Evolutionary conservation across 1,140 invertebrate species (phyloP), one percentile per base, ranked within the genome.

Genomic region (Antheraea mylitta): DNA sequence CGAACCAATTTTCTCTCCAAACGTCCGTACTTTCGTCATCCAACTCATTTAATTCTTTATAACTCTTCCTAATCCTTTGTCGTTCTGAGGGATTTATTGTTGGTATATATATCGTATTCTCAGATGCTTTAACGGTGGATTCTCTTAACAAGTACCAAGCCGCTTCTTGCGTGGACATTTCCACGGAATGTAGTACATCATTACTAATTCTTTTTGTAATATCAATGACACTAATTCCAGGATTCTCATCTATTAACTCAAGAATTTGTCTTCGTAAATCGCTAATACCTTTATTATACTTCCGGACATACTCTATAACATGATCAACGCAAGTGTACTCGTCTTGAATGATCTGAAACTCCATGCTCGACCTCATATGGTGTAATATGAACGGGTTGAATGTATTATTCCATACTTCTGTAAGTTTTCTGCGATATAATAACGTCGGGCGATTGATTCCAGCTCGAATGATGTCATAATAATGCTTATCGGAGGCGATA

Each of bases 141-240:
- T 69, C 64, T 65, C 68, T 61, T 65, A 78, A 72, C 62, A 78
- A 69, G 72, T 78, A 78, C 76, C 69, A 78, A 66, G 76, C 73
- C 58, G 76, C 73, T 69, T 78, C 76, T 70, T 78, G 73, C 30
- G 16, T 19, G 0, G 66, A 1, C 68, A 76, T 76, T 68, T 78
- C 76, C 67, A 73, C 45, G 65, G 60, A 59, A 6, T 73, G 38
- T 45, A 75, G 64, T 30, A 76, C 66, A 18, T 76, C 71, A 64
- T 71, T 64, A 65, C 69, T 72, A 42, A 75, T 68, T 66, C 73
- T 75, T 45, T 65, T 73, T 9, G 73, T 75, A 16, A 78, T 69
- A 19, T 78, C 76, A 13, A 73, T 53, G 42, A 71, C 69, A 19
- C 75, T 48, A 18, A 73, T 73, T 58, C 74, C 70, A 45, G 76